A percentile compares a stretch with the other conserved stretches of the same genome.
Evolutionary conservation across 2,113 vertebrate genomes (phyloP).

Genomic region (Lophotis ruficrista): DNA sequence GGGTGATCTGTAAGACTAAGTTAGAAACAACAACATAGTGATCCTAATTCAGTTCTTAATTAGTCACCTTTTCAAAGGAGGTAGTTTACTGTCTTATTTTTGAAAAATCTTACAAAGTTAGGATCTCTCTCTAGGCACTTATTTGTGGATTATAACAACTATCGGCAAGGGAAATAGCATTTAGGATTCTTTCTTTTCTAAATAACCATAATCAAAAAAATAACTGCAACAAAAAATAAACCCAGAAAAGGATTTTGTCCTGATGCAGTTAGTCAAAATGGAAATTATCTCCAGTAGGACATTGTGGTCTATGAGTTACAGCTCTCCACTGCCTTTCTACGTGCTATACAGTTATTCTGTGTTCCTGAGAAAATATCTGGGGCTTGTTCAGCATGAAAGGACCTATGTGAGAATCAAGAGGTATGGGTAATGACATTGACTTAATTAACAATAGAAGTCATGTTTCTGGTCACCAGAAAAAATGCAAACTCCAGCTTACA

Average conservation of each 20-base stretch:
- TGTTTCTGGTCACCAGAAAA: background rate
- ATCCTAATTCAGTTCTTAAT: background rate
- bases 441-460: background rate
- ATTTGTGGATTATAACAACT: background rate
- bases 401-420: background rate
- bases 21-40: background rate
- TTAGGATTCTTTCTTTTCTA: slow-evolving; percentile 30
- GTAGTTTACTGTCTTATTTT: background rate
- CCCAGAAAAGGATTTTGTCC: background rate
- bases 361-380: background rate
- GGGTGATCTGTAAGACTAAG: background rate
- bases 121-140: background rate
- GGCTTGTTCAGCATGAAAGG: background rate
- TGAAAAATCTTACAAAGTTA: background rate
- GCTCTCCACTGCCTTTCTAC: background rate
- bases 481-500: background rate
- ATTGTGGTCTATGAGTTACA: background rate
- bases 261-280: background rate
- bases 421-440: background rate
- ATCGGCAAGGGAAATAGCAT: background rate
- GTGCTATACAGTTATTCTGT: no score
- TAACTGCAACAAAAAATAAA: background rate
- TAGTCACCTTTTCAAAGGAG: background rate
- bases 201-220: slow-evolving; percentile 6
- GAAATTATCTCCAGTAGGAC: background rate